Base-by-base conservation (phyloP, 2,113 vertebrate genomes). In the Pontoporia blainvillei region DNA sequence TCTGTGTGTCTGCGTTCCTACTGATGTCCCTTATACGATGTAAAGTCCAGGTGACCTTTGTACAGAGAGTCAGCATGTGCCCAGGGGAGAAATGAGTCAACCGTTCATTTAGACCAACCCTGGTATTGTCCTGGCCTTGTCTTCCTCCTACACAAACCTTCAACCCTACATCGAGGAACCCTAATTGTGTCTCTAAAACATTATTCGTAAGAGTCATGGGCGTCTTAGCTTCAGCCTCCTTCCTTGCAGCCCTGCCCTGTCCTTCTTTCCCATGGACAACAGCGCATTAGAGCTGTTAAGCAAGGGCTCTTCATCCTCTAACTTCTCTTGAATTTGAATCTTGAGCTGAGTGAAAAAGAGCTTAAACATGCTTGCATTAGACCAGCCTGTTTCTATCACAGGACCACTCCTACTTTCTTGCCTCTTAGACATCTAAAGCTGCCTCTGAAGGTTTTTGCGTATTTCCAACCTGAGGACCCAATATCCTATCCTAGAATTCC, bases 231-330 rank as follows among this genome's bases (percentile, higher is more conserved):
- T 75, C 49, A 23, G 17, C 39, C 25, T 61, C 31, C 41, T 75
- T 62, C 41, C 36, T 64, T 18, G 10, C 6, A 54, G 11, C 34
- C 20, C 27, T 39, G 6, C 0, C 3, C 17, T 69, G 69, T 34
- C 44, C 13, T 27, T 41, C 44, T 71, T 69, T 27, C 44, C 14
- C 0, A 0, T 29, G 49, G 44, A 17, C 44, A 34, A 15, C 9
- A 8, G 12, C 2, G 25, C 57, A 5, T 1, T 7, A 12, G 20
- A 29, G 44, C 15, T n/a, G 10, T 46, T 21, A 20, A 6, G 2
- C 14, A 64, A 29, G 3, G 17, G 10, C 81, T 62, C 59, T 66
- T 41, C 11, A 23, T 36, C 21, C 6, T 96, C 21, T 61, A 31
- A 20, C 44, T 2, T 86, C 20, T 59, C 27, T 82, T 59, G 36